Base-by-base conservation (phyloP, 1,140 invertebrate species). In the Patella vulgata region DNA sequence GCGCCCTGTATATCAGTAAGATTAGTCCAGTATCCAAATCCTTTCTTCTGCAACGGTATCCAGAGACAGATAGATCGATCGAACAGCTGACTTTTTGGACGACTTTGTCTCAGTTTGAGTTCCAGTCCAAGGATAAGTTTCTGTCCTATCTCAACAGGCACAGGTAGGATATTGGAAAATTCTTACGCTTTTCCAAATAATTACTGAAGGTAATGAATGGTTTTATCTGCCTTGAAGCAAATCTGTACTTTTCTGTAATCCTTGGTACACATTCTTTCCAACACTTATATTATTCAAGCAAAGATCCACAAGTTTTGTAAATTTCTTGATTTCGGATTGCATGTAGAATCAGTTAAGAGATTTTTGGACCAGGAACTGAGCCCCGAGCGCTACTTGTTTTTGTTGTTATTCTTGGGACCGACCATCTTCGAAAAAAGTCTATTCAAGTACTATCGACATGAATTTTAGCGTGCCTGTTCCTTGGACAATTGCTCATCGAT, bases 101-200 rank as follows among this genome's bases (percentile, higher is more conserved):
- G 28, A 66, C 52, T 14, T 52, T 69, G 14, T 50, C 54, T 25
- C 31, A 58, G n/a, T n/a, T 40, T 12, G 66, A 71, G 44, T 76
- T 74, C 52, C 53, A 72, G 36, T 66, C 69, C 25, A 69, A 69
- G 31, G 62, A 73, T n/a, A 61, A 55, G 30, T 74, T 70, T 44
- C 57, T 70, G 12, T 57, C 55, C 23, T 65, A 68, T 54, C 55
- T 74, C 1, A 74, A 74, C 51, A 46, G 54, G n/a, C 73, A 74
- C 39, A 57, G 73, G 12, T 71, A 71, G 31, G 59, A 3, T n/a
- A 2, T n/a, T n/a, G n/a, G n/a, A n/a, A 71, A 33, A 28, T 56
- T 36, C 36, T 62, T 2, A 60, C 64, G 36, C 33, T 46, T 0
- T 33, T 57, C n/a, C 50, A 61, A 27, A 25, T 30, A 27, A 62